Evolutionary conservation across 2,888 invertebrate genomes (phyloP).

Genomic region (Aquatica leii): DNA sequence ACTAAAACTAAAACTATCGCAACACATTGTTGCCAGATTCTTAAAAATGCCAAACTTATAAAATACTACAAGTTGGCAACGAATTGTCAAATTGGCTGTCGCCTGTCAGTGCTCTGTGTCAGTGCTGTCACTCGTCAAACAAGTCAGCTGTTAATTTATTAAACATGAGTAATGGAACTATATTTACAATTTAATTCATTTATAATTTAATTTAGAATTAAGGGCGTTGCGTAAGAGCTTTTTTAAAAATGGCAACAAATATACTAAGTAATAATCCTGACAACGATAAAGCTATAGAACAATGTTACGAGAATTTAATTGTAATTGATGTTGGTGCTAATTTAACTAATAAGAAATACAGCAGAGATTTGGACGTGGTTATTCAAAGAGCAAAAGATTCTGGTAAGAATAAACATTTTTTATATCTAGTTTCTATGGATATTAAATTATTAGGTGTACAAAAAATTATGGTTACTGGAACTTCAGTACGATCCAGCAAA

Average conservation of each 20-base stretch:
- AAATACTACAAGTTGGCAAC: too few relatives aligned
- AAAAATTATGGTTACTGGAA: slow-evolving; percentile 93
- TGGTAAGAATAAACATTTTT: slow-evolving; percentile 64
- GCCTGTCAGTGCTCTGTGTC: too few relatives aligned
- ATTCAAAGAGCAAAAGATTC: slow-evolving; percentile 92
- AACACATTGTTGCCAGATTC: too few relatives aligned
- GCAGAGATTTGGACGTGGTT: slow-evolving; percentile 90
- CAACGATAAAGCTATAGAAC: slow-evolving; percentile 66
- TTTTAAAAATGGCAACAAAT: slow-evolving; percentile 28
- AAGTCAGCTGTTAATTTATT: slow-evolving; percentile 15
- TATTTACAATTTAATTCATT: slow-evolving; percentile 41
- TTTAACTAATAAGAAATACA: slow-evolving; percentile 92
- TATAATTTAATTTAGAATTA: slow-evolving; percentile 25
- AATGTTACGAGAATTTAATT: slow-evolving; percentile 90
- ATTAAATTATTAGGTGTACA: slow-evolving; percentile 74
- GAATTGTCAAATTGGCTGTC: too few relatives aligned
- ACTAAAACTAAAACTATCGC: too few relatives aligned
- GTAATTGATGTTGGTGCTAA: slow-evolving; percentile 93
- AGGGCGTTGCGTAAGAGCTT: slow-evolving; percentile 17
- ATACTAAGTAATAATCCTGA: slow-evolving; percentile 14
- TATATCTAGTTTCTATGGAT: not conserved
- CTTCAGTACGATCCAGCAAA: slow-evolving; percentile 87
- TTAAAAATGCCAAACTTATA: too few relatives aligned
- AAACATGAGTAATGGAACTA: slow-evolving; percentile 44
- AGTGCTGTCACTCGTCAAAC: not conserved